Conservation (phyloP, 2,888 invertebrate genomes). For the Thecocarcelia acutangulata region DNA sequence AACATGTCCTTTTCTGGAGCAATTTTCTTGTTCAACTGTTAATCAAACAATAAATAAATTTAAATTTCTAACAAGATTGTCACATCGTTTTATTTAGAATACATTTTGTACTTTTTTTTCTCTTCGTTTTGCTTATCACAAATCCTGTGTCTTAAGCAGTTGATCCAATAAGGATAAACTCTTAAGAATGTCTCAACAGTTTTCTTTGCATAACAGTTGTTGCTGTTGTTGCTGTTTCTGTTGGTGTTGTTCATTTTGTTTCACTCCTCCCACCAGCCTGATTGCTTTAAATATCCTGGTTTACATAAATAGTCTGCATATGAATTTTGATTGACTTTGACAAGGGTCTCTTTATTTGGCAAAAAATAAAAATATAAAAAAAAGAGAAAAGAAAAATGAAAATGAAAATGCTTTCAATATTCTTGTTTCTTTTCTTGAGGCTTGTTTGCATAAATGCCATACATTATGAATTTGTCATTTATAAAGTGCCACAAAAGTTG, state of each 20-base stretch:
- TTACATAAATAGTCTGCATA: conserved; percentile 57
- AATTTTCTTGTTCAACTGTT: conserved; percentile 1
- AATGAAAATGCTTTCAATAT: conserved; percentile 33
- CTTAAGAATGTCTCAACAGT: conserved; percentile 27
- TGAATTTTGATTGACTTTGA: conserved; percentile 68
- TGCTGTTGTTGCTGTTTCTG: neutral
- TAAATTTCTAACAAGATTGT: conserved; percentile 31
- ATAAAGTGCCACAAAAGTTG: conserved; percentile 46
- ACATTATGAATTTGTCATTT: conserved; percentile 55
- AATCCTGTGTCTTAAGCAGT: conserved; percentile 47
- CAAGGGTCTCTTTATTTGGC: conserved; percentile 52
- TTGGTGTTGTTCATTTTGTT: neutral
- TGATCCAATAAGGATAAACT: conserved; percentile 43
- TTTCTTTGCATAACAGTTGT: conserved; percentile 14
- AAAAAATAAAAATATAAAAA: conserved; percentile 4
- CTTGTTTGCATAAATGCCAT: conserved; percentile 45
- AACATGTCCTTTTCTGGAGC: too few species aligned
- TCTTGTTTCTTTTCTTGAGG: conserved; percentile 14
- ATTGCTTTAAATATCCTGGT: conserved; percentile 18
- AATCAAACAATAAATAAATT: conserved; percentile 50
- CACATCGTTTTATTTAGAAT: conserved; percentile 11
- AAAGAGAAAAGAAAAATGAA: conserved; percentile 9
- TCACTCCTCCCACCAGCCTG: neutral
- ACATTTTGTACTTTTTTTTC: neutral
- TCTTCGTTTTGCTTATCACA: neutral